These are phyloP conservation scores for Orthonychiurus folsomi DNA, from an alignment of 2,888 invertebrate species.

Conservation along the genomic window DNA sequence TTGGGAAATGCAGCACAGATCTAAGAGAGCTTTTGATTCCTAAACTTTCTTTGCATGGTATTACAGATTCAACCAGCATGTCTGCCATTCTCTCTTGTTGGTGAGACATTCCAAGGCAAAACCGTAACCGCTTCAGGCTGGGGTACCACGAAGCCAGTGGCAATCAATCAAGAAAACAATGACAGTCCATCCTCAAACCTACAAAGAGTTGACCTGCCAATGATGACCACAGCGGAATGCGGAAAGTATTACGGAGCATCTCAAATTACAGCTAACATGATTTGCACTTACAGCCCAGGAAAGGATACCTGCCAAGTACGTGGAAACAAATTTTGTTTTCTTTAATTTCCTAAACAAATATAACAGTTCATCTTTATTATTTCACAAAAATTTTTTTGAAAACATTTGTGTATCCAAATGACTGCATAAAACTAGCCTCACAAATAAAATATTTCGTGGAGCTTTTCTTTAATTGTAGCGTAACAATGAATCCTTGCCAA, in stretches of 20 bases:
- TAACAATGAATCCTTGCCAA: too few relatives aligned
- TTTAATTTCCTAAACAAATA: too few relatives aligned
- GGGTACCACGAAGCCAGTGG: slow-evolving; percentile 17
- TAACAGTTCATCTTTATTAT: too few relatives aligned
- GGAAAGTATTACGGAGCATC: slow-evolving; percentile 11
- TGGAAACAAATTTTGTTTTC: too few relatives aligned
- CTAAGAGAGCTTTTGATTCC: too few relatives aligned
- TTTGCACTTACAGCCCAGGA: slow-evolving; percentile 26
- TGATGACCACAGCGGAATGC: slow-evolving; percentile 21
- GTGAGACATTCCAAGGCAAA: slow-evolving; percentile 19
- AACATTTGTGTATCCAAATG: too few relatives aligned
- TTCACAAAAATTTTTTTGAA: too few relatives aligned
- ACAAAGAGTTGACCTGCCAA: slow-evolving; percentile 19
- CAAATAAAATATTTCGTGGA: too few relatives aligned
- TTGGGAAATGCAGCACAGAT: too few relatives aligned
- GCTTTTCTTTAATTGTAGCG: too few relatives aligned
- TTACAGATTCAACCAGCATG: slow-evolving; percentile 28
- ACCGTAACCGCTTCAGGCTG: slow-evolving; percentile 25
- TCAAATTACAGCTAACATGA: slow-evolving; percentile 22
- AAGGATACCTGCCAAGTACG: slow-evolving; percentile 29
- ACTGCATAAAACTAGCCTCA: too few relatives aligned
- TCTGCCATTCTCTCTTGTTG: slow-evolving; percentile 21
- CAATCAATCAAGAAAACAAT: neutral
- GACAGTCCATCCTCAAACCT: neutral
- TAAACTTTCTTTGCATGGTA: too few relatives aligned